Evolutionary conservation across 1,140 invertebrate species (phyloP), one percentile per base, ranked within the genome.

Genomic region (Homalodisca vitripennis): DNA sequence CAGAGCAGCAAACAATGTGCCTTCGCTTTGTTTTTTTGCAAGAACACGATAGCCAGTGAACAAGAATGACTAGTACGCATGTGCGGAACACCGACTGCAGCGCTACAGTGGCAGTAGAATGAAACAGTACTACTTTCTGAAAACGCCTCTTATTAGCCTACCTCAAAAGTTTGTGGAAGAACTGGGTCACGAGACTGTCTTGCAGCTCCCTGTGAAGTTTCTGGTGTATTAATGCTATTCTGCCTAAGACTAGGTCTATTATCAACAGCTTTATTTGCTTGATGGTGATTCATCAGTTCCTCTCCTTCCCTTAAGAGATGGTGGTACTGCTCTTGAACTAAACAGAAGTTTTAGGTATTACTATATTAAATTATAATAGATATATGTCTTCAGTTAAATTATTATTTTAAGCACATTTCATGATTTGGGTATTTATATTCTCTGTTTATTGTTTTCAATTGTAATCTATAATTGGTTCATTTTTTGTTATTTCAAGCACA

Each of bases 301-400:
- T 51, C 48, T 3, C 48, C 48, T 51, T 51, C 48, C n/a, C 48
- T 51, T 22, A 51, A n/a, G 3, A 51, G n/a, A 51, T 51, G 48
- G 22, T 51, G 48, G 48, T 51, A 51, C 3, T 22, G 48, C 48
- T 51, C 48, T 3, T 51, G 14, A 51, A 51, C 48, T 51, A 22
- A 51, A 51, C 6, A 51, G 22, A 3, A 22, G 2, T 60, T 13
- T 51, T 6, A 10, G 24, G 6, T 26, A 67, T 14, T 26, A 10
- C 6, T 3, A 6, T 41, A 20, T 51, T 51, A 12, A 12, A 51
- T 12, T n/a, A n/a, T n/a, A n/a, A n/a, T n/a, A n/a, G n/a, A n/a
- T n/a, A n/a, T n/a, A n/a, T n/a, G n/a, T n/a, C n/a, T n/a, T n/a
- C n/a, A n/a, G n/a, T n/a, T n/a, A n/a, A n/a, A n/a, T n/a, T n/a